Conservation (phyloP, 2,797 vertebrate genomes). For the Hyperoplus immaculatus region DNA sequence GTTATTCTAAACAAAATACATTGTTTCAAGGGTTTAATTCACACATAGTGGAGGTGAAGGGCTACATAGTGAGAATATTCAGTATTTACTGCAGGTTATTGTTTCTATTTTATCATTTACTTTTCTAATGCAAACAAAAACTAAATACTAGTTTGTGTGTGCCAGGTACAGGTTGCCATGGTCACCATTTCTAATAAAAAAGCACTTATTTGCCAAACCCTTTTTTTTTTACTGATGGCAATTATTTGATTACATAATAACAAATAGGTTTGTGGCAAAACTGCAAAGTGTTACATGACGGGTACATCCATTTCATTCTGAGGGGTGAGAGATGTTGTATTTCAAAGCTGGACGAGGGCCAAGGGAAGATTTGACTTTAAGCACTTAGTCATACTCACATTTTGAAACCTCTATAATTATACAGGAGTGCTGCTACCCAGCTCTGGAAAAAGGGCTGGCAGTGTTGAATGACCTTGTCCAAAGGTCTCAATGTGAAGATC, state of each 20-base stretch:
- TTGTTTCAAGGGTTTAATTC: neutral
- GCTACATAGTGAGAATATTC: neutral
- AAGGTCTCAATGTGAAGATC: slow-evolving; percentile 14
- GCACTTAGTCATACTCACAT: neutral
- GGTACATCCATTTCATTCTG: neutral
- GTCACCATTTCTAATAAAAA: neutral
- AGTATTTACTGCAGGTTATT: neutral
- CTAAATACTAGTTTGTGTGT: neutral
- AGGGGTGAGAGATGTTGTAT: neutral
- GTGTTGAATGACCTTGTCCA: slow-evolving; percentile 1
- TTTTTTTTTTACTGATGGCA: neutral
- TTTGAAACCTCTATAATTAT: slow-evolving; percentile 19
- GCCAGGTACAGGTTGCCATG: neutral
- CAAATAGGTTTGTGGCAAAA: neutral
- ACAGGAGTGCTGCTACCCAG: slow-evolving; percentile 4
- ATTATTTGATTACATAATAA: neutral
- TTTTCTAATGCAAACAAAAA: too few relatives aligned
- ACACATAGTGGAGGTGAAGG: neutral
- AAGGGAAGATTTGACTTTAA: neutral
- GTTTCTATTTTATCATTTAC: neutral
- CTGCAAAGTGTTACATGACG: neutral
- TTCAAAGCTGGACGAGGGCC: neutral
- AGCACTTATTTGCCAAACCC: neutral
- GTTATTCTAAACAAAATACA: neutral
- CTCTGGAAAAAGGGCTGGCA: neutral